Conservation (phyloP, 2,888 invertebrate species). For the Orgyia antiqua region DNA sequence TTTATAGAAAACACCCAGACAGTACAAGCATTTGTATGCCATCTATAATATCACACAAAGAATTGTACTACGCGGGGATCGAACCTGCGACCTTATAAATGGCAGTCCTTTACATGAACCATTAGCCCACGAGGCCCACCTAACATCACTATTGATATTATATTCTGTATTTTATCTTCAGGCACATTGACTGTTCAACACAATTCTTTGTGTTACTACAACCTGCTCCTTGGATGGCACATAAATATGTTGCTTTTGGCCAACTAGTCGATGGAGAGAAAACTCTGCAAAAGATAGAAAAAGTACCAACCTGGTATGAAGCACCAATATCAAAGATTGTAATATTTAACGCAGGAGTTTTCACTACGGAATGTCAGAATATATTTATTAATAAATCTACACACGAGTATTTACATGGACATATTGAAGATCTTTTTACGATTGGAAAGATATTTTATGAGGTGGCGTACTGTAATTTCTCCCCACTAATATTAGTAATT, state of each 20-base stretch:
- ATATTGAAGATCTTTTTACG: conserved; percentile 50
- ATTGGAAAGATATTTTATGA: conserved; percentile 44
- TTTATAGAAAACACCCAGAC: too few relatives aligned
- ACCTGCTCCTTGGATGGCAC: conserved; percentile 84
- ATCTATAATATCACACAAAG: too few relatives aligned
- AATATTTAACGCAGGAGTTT: conserved; percentile 48
- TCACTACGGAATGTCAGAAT: conserved; percentile 56
- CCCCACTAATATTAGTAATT: too few relatives aligned
- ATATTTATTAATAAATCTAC: conserved; percentile 47
- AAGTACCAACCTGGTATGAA: conserved; percentile 80
- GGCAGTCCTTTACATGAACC: too few relatives aligned
- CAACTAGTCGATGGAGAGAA: conserved; percentile 82
- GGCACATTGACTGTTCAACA: conserved; percentile 81
- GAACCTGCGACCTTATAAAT: too few relatives aligned
- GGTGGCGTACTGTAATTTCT: conserved; percentile 26
- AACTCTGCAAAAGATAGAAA: conserved; percentile 79
- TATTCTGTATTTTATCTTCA: too few relatives aligned
- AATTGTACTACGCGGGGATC: too few relatives aligned
- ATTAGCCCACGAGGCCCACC: too few relatives aligned
- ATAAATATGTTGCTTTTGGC: conserved; percentile 85
- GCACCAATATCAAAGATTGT: conserved; percentile 59
- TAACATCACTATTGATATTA: too few relatives aligned
- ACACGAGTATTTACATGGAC: conserved; percentile 48
- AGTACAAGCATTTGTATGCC: too few relatives aligned
- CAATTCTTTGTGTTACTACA: conserved; percentile 84